Evolutionary conservation across 2,113 vertebrate species (phyloP), one percentile per base, ranked within the genome.

Genomic region (Callaeas wilsoni): DNA sequence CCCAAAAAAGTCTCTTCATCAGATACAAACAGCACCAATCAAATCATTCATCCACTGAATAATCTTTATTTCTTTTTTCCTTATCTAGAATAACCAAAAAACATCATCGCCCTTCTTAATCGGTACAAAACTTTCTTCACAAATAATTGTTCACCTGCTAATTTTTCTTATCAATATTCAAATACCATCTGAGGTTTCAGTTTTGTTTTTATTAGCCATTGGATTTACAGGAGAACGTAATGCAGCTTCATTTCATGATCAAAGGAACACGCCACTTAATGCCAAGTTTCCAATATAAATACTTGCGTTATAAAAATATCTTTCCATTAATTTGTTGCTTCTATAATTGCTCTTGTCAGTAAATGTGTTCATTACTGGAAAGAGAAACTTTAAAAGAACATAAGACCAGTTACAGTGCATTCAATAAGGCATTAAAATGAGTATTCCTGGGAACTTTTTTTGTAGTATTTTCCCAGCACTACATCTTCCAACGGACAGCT

Each of bases 391-490:
- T 8, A 64, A 96, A 91, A 71, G 86, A 82, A 52, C 19, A 0
- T 47, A 37, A 87, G 83, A 77, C 75, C 49, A 60, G 86, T 59
- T 84, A 30, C 50, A 90, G 60, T 77, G 39, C 55, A 29, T 62
- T 88, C 92, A 96, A 27, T 59, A 88, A 80, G 42, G 59, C 71
- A 88, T 92, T 91, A 95, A 97, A 90, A 92, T 77, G 39, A 96
- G 86, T 68, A 64, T 91, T 91, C 83, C 86, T 97, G 95, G 84
- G 95, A 97, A 96, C 80, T 7, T 3, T 82, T 84, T 71, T 84
- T 84, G 89, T 17, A 84, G 77, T 81, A 10, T 94, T 94, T 97
- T 97, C 96, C 96, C 96, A 97, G 94, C 91, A 78, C 50, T 59
- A 27, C 1, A 0, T 68, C 80, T 97, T 95, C 89, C 84, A 78